Evolutionary conservation across 2,888 invertebrate genomes (phyloP).

Genomic region (Cenopis cana): DNA sequence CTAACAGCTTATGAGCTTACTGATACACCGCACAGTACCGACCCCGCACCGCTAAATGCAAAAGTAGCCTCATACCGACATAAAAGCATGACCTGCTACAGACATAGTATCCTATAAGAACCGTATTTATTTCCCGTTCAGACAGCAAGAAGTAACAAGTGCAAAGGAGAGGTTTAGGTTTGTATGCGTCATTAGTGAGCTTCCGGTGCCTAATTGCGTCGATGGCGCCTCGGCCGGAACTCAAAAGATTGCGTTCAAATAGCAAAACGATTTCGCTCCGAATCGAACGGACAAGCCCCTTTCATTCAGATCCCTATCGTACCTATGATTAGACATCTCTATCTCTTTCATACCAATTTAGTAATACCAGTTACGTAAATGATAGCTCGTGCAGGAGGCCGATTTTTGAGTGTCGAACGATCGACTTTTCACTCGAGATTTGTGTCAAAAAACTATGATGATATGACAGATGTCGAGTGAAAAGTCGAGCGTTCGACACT

Average conservation of each 20-base stretch:
- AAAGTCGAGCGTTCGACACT: no score
- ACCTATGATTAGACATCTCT: constrained; percentile 40
- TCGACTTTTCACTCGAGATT: no score
- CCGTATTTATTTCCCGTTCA: constrained; percentile 39
- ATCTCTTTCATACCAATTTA: constrained; percentile 35
- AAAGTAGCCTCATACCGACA: background rate
- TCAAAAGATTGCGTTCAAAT: constrained; percentile 80
- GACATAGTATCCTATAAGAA: constrained; percentile 18
- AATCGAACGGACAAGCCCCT: constrained; percentile 36
- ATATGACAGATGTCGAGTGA: no score
- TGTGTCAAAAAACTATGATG: no score
- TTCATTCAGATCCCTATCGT: constrained; percentile 35
- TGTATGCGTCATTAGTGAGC: constrained; percentile 71
- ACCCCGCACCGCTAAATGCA: no score
- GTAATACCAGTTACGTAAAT: constrained; percentile 15
- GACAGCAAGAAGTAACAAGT: constrained; percentile 49
- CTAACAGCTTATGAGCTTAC: no score
- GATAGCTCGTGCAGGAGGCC: no score
- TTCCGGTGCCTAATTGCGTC: constrained; percentile 81
- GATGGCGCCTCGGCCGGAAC: constrained; percentile 76
- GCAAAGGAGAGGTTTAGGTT: constrained; percentile 62
- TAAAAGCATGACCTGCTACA: constrained; percentile 7
- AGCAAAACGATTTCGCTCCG: constrained; percentile 60
- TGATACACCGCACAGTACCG: no score
- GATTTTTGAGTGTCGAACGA: no score